Evolutionary conservation across 1,140 invertebrate genomes (phyloP).

Genomic region (Drosophila baimaii): DNA sequence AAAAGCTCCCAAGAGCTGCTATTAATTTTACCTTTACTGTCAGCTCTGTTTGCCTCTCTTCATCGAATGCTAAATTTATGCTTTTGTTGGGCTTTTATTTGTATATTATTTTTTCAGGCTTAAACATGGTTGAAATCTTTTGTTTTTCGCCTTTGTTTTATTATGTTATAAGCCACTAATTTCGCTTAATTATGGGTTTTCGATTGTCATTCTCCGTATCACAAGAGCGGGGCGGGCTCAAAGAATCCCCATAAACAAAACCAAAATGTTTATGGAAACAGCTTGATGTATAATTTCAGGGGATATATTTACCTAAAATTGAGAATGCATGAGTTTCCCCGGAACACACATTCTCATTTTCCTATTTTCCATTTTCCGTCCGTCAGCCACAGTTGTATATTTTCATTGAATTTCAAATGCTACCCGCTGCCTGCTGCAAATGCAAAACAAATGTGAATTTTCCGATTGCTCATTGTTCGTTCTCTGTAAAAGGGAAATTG

Average conservation of each 20-base stretch:
- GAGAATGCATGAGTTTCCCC: constrained; percentile 7
- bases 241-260: constrained; percentile 35
- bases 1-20: neutral
- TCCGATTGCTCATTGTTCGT: constrained; percentile 48
- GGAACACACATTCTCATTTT: constrained; percentile 17
- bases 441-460: constrained; percentile 31
- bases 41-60: constrained; percentile 52
- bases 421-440: constrained; percentile 5
- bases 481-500: constrained; percentile 48
- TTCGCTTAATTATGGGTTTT: constrained; percentile 74
- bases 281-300: neutral
- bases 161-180: constrained; percentile 62
- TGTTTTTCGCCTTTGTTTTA: constrained; percentile 41
- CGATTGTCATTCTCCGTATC: constrained; percentile 64
- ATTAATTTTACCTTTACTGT: neutral
- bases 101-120: constrained; percentile 24
- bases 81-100: constrained; percentile 35
- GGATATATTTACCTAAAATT: constrained; percentile 13
- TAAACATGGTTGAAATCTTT: constrained; percentile 6
- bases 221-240: constrained; percentile 12
- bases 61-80: constrained; percentile 57
- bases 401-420: constrained; percentile 42
- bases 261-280: neutral
- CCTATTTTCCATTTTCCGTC: constrained; percentile 7
- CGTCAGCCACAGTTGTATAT: constrained; percentile 22